Conservation (phyloP, 2,797 vertebrate genomes). For the Sylvilagus floridanus region DNA sequence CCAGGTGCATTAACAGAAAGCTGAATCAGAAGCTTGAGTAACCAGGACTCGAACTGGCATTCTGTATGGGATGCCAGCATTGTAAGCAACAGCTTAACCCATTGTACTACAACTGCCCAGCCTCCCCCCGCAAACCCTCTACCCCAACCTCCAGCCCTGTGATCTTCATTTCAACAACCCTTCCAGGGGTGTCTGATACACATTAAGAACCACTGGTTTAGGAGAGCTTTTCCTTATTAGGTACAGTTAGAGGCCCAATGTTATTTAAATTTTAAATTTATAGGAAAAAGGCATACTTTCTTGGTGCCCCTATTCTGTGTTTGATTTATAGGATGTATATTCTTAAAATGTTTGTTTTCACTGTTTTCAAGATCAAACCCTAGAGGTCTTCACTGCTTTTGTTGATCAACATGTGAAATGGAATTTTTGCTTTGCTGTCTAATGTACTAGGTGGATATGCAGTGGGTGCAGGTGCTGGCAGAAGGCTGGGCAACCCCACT, state of each 20-base stretch:
- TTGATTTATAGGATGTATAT: not conserved
- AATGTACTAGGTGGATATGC: slow-evolving; percentile 95
- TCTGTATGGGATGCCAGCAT: too few species aligned
- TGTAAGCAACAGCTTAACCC: too few species aligned
- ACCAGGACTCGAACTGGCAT: too few species aligned
- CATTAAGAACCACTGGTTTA: not conserved
- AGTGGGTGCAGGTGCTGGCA: slow-evolving; percentile 99
- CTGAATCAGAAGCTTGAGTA: too few species aligned
- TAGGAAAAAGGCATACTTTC: not conserved
- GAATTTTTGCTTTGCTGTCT: not conserved
- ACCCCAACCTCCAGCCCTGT: too few species aligned
- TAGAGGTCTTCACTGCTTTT: not conserved
- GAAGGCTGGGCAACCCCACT: slow-evolving; percentile 99
- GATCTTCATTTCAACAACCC: not conserved
- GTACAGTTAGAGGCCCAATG: not conserved
- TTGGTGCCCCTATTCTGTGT: not conserved
- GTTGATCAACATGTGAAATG: not conserved
- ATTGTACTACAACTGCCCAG: too few species aligned
- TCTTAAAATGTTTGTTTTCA: not conserved
- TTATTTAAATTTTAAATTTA: not conserved
- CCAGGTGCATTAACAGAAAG: too few species aligned
- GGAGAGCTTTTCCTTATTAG: not conserved
- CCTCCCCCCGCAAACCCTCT: too few species aligned
- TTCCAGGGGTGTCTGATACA: not conserved
- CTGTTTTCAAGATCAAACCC: slow-evolving; percentile 29